phyloP scores from a whole-genome alignment of 2,113 vertebrate genomes.

The Poicephalus meyeri region DNA sequence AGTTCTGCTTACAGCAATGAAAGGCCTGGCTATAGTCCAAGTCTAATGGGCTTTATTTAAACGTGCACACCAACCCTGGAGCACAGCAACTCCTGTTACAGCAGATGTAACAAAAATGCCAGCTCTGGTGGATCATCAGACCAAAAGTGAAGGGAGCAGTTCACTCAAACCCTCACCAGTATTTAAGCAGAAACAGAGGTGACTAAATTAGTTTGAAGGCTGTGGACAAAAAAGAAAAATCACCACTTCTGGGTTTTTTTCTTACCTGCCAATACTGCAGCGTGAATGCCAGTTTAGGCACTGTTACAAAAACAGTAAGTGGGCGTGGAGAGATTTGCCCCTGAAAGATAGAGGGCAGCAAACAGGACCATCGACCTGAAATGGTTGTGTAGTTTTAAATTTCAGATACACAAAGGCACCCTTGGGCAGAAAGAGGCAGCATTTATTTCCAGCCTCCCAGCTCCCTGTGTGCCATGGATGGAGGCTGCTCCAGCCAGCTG shows the following conservation, averaged over 20 bases:
- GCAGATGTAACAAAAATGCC: neutral
- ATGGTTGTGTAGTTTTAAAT: neutral
- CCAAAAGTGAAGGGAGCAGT: fast-evolving
- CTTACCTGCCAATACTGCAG: neutral
- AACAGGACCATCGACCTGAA: neutral
- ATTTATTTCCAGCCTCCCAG: neutral
- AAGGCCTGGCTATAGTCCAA: neutral
- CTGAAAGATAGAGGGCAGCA: neutral
- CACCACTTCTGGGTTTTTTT: neutral
- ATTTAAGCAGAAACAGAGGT: neutral
- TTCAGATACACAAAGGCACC: neutral
- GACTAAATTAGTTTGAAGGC: neutral
- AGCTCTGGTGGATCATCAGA: neutral
- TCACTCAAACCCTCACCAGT: neutral
- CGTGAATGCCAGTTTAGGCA: neutral
- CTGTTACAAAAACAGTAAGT: neutral
- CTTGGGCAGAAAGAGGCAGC: neutral
- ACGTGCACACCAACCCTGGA: neutral
- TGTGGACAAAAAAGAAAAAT: neutral
- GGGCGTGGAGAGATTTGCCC: neutral
- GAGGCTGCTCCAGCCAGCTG: neutral
- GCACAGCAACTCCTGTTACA: neutral
- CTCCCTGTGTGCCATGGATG: fast-evolving
- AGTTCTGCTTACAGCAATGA: neutral
- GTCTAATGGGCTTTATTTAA: neutral